Evolutionary conservation across 2,888 invertebrate genomes (phyloP), one percentile per base, ranked within the genome.

Genomic region (Acheta domesticus): DNA sequence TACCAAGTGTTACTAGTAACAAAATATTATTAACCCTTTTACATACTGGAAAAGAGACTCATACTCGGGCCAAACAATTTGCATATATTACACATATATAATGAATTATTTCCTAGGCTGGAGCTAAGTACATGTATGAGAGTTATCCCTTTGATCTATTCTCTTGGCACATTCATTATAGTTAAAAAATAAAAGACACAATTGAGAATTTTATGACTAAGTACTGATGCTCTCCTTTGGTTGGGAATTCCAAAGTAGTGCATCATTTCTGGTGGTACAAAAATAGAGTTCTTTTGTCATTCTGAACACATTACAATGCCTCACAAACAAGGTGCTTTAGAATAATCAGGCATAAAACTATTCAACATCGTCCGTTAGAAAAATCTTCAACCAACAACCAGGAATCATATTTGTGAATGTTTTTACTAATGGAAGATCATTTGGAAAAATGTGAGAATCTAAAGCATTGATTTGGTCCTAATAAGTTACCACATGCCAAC

Each of bases 221-320:
- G n/a, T n/a, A n/a, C 62, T 19, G n/a, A 62, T 62, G 62, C 62
- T 36, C 62, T 62, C 16, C n/a, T 62, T 62, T 8, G 62, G 62
- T 62, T 62, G 62, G 62, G 16, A 62, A 62, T n/a, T 19, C 62
- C 62, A 14, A 62, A 62, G 62, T n/a, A 62, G 62, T 62, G n/a
- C 62, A 62, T 62, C 62, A 62, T 19, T n/a, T 62, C 62, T 62
- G 62, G n/a, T 62, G n/a, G 62, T 62, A 62, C 62, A 62, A 62
- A 62, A 62, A 62, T 62, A 62, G 62, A 62, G 16, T 62, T 62
- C 14, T 62, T 62, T 62, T 62, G n/a, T n/a, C 62, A 62, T n/a
- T 62, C 62, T 62, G 62, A 62, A 62, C 62, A 62, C 62, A 62
- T 62, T 62, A 62, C 62, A 62, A 19, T 19, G 62, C n/a, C 62